Conservation (phyloP, 2,797 vertebrate genomes). For the Phrynocephalus forsythii region DNA sequence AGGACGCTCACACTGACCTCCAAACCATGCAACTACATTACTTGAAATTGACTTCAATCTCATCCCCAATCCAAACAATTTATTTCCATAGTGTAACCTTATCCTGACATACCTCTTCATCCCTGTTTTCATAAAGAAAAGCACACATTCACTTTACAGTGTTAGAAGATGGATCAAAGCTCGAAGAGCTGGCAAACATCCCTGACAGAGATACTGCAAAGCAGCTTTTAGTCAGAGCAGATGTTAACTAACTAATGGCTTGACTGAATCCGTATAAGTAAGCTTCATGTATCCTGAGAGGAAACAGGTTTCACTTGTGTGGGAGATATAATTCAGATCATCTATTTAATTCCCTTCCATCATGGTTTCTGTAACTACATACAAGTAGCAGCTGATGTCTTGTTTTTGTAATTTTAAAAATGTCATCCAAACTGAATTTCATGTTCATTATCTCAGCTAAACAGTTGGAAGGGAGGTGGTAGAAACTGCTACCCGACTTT, state of each 20-base stretch:
- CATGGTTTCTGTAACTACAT: conserved; percentile 24
- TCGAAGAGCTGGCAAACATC: background rate
- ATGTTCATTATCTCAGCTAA: conserved; percentile 22
- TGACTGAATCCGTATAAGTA: background rate
- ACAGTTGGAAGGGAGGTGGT: background rate
- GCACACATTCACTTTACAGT: background rate
- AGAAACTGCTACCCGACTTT: background rate
- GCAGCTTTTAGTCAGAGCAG: background rate
- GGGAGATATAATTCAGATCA: conserved; percentile 2
- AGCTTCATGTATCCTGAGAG: background rate
- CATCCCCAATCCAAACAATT: no score
- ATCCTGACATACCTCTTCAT: no score
- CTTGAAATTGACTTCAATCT: no score
- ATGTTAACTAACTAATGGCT: background rate
- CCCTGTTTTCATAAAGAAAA: background rate
- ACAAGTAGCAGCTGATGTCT: background rate
- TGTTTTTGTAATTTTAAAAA: background rate
- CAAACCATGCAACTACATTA: no score
- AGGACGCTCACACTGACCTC: no score
- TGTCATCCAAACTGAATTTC: conserved; percentile 22
- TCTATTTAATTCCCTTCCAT: conserved; percentile 14
- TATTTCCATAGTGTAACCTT: no score
- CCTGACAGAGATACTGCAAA: background rate
- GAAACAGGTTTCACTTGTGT: background rate
- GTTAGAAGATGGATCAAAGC: background rate